These are phyloP conservation scores for Brachyhypopomus gauderio DNA, from an alignment of 2,113 vertebrate species.

Conservation along the genomic window DNA sequence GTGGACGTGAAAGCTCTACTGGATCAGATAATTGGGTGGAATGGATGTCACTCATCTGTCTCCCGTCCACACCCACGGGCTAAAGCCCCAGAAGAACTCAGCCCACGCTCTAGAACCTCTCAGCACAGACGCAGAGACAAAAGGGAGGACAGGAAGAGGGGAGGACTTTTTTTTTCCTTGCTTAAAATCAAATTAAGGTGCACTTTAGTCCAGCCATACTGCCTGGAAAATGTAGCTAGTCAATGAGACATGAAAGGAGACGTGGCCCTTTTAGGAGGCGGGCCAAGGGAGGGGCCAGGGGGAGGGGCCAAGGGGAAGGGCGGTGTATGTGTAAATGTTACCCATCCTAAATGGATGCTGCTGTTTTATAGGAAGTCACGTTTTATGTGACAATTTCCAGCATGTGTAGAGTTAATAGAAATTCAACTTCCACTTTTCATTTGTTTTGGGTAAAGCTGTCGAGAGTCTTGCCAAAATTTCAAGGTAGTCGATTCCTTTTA, in stretches of 20 bases:
- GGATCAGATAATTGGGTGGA: constrained; percentile 46
- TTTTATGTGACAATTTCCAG: constrained; percentile 3
- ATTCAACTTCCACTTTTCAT: constrained; percentile 21
- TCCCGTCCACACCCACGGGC: constrained; percentile 19
- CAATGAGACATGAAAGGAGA: constrained; percentile 5
- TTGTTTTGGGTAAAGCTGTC: constrained; percentile 30
- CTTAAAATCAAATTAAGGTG: constrained; percentile 29
- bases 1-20: constrained; percentile 42
- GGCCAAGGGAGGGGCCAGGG: not conserved
- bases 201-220: constrained; percentile 12
- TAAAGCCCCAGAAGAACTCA: constrained; percentile 7
- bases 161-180: not conserved
- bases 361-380: constrained; percentile 31
- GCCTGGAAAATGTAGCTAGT: not conserved
- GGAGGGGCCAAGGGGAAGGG: not conserved
- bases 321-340: constrained; percentile 5
- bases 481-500: constrained; percentile 5
- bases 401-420: constrained; percentile 21
- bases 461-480: constrained; percentile 5
- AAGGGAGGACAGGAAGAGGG: not conserved
- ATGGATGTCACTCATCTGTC: constrained; percentile 41
- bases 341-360: not conserved
- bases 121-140: not conserved
- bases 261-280: constrained; percentile 9
- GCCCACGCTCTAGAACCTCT: constrained; percentile 12